Conservation (phyloP, 2,113 vertebrate species). For the Zingel zingel region DNA sequence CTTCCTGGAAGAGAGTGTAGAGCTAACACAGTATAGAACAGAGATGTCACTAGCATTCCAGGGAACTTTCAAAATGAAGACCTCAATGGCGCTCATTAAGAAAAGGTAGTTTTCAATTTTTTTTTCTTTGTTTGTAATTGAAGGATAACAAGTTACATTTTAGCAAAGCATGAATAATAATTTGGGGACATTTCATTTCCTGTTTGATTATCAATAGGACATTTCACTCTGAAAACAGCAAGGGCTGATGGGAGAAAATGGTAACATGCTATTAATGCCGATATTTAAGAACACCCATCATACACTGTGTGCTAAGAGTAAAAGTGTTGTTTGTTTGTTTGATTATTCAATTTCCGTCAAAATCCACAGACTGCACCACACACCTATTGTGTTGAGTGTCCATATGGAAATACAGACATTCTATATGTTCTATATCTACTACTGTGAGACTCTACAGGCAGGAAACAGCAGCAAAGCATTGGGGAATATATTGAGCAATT, state of each 20-base stretch:
- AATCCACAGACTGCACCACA: conserved; percentile 1
- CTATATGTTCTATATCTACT: conserved; percentile 38
- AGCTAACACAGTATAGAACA: conserved; percentile 23
- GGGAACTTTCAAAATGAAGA: conserved; percentile 1
- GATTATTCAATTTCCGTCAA: background rate
- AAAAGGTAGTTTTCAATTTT: background rate
- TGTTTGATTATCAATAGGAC: background rate
- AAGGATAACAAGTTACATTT: background rate
- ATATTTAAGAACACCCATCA: conserved; percentile 2
- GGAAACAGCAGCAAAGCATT: conserved; percentile 37
- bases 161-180: background rate
- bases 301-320: background rate
- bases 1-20: conserved; percentile 45
- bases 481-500: conserved; percentile 63
- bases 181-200: background rate
- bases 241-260: background rate
- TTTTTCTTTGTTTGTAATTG: background rate
- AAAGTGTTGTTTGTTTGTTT: conserved; percentile 3
- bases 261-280: background rate
- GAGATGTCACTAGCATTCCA: conserved; percentile 14
- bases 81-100: background rate
- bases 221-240: background rate
- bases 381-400: background rate
- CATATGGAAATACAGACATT: conserved; percentile 5
- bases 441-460: conserved; percentile 46